phyloP scores from a whole-genome alignment of 2,888 invertebrate species.

The Craniophora ligustri region DNA sequence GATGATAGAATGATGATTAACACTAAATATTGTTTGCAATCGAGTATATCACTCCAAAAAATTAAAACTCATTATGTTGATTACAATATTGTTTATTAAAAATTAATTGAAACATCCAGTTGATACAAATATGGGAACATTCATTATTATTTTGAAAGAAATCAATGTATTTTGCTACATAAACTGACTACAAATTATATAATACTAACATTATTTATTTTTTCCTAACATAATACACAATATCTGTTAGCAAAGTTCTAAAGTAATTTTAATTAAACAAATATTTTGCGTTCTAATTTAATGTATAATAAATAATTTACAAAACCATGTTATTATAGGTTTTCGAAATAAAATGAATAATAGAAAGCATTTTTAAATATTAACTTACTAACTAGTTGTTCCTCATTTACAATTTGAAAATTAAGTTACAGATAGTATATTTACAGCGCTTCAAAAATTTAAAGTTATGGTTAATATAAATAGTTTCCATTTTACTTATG shows the following conservation, averaged over 20 bases:
- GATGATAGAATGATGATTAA: too few species aligned
- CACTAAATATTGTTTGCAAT: too few species aligned
- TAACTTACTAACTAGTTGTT: constrained; percentile 82
- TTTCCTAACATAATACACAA: not conserved
- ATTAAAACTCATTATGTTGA: constrained; percentile 47
- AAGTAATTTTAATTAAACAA: not conserved
- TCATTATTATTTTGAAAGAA: constrained; percentile 50
- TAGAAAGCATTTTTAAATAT: constrained; percentile 45
- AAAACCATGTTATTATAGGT: constrained; percentile 48
- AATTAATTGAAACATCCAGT: constrained; percentile 78
- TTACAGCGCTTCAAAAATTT: constrained; percentile 54
- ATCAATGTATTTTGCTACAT: constrained; percentile 26
- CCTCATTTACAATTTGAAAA: constrained; percentile 81
- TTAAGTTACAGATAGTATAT: constrained; percentile 62
- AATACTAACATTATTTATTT: not conserved
- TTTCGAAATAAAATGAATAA: constrained; percentile 40
- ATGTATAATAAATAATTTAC: constrained; percentile 6
- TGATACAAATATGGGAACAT: constrained; percentile 68
- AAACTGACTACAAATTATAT: constrained; percentile 34
- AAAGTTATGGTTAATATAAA: constrained; percentile 20
- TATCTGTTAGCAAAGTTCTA: not conserved
- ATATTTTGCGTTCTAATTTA: constrained; percentile 18
- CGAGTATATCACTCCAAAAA: not conserved
- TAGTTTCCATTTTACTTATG: not conserved
- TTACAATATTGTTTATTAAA: constrained; percentile 81